Percentiles rank a stretch among this genome's conserved stretches.
Evolutionary conservation across 2,888 invertebrate genomes (phyloP).

Genomic region (Zygothrica quintamaculata): DNA sequence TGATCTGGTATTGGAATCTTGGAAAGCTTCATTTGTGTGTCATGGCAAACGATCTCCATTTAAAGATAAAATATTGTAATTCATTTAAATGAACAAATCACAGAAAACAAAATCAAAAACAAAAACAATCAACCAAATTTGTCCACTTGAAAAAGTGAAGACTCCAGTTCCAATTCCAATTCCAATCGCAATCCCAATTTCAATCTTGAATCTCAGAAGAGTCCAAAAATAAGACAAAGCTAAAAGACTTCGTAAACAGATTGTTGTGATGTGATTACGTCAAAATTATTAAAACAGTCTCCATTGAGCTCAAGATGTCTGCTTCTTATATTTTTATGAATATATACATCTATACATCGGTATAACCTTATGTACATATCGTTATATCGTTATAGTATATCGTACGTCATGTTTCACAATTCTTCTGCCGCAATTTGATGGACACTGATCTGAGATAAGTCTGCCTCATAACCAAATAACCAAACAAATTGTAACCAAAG

Average conservation of each 20-base stretch:
- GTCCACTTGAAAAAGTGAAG: constrained; percentile 61
- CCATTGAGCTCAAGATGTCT: constrained; percentile 30
- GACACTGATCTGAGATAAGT: constrained; percentile 75
- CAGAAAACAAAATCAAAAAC: constrained; percentile 34
- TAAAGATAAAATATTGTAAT: constrained; percentile 79
- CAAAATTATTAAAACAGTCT: constrained; percentile 81
- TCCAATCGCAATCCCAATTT: background rate
- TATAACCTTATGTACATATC: constrained; percentile 4
- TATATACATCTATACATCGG: background rate
- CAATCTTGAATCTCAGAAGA: constrained; percentile 20
- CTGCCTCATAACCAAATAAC: constrained; percentile 52
- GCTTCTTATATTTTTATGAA: constrained; percentile 1
- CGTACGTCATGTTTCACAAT: constrained; percentile 72
- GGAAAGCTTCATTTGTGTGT: constrained; percentile 52
- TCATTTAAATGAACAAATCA: constrained; percentile 79
- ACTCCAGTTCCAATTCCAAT: constrained; percentile 2
- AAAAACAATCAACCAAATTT: constrained; percentile 31
- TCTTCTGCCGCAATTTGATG: constrained; percentile 72
- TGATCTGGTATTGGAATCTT: constrained; percentile 19
- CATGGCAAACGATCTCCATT: constrained; percentile 61
- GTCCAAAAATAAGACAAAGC: constrained; percentile 42
- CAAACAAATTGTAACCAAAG: constrained; percentile 37
- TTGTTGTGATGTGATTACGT: constrained; percentile 79
- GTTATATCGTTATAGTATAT: constrained; percentile 40
- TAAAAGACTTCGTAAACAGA: constrained; percentile 55